Percentiles rank a stretch among this genome's conserved stretches.
Conservation (phyloP, 2,888 invertebrate species). For the Caenorhabditis sinica region DNA sequence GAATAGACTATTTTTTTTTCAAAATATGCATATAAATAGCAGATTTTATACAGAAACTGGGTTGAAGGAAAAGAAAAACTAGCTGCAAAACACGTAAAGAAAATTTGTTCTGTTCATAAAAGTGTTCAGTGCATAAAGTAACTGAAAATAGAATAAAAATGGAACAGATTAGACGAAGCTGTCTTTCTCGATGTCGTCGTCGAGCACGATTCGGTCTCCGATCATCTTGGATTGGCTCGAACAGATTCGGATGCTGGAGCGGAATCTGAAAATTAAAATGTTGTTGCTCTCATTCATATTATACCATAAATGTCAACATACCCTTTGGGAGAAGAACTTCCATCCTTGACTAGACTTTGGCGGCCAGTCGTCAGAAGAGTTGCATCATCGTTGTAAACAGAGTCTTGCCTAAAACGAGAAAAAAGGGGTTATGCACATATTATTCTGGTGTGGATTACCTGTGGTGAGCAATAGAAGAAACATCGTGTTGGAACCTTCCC, state of each 20-base stretch:
- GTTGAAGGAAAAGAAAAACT: not conserved
- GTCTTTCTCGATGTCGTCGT: slow-evolving; percentile 67
- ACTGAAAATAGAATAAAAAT: not conserved
- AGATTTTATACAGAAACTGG: not conserved
- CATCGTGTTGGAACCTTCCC: slow-evolving; percentile 60
- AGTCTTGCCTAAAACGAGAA: slow-evolving; percentile 53
- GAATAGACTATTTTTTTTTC: not conserved
- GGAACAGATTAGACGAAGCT: slow-evolving; percentile 62
- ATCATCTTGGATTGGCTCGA: slow-evolving; percentile 41
- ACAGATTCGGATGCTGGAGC: slow-evolving; percentile 41
- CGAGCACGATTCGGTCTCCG: slow-evolving; percentile 66
- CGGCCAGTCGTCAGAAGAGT: slow-evolving; percentile 48
- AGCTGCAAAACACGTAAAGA: slow-evolving; percentile 37
- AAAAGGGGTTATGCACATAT: not conserved
- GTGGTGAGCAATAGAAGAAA: slow-evolving; percentile 68
- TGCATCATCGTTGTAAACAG: slow-evolving; percentile 63
- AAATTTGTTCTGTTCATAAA: slow-evolving; percentile 42
- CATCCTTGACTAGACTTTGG: slow-evolving; percentile 36
- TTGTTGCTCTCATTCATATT: too few relatives aligned
- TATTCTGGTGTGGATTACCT: slow-evolving; percentile 20
- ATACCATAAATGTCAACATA: not conserved
- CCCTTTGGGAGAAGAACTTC: slow-evolving; percentile 36
- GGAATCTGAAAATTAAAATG: slow-evolving; percentile 49
- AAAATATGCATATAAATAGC: not conserved
- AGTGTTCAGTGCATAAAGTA: slow-evolving; percentile 37